These are phyloP conservation scores for Euclidia mi DNA, from an alignment of 2,888 invertebrate species.

Conservation along the genomic window DNA sequence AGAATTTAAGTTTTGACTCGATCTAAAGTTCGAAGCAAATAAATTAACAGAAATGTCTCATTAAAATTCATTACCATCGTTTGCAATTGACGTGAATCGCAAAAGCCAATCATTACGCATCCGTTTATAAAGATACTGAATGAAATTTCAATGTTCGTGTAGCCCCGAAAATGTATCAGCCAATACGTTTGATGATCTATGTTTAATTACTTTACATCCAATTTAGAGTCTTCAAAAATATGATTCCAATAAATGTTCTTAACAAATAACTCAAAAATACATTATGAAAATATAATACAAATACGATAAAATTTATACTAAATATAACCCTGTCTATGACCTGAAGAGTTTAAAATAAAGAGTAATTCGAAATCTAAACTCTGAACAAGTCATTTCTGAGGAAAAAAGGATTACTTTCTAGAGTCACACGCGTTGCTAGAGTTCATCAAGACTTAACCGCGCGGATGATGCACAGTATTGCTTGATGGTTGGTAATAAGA, in stretches of 20 bases:
- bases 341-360: constrained; percentile 87
- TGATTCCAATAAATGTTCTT: constrained; percentile 88
- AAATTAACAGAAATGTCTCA: constrained; percentile 41
- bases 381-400: constrained; percentile 84
- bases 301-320: constrained; percentile 90
- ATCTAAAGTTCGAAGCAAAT: constrained; percentile 61
- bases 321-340: constrained; percentile 90
- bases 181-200: constrained; percentile 80
- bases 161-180: constrained; percentile 65
- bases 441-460: constrained; percentile 27
- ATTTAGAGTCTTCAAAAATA: constrained; percentile 89
- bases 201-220: constrained; percentile 79
- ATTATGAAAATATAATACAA: constrained; percentile 90
- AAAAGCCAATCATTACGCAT: constrained; percentile 53
- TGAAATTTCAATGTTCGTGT: constrained; percentile 51
- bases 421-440: constrained; percentile 41
- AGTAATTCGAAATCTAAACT: constrained; percentile 80
- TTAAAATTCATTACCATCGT: constrained; percentile 45
- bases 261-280: constrained; percentile 90
- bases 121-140: constrained; percentile 49
- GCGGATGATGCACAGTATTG: constrained; percentile 1
- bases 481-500: constrained; percentile 9
- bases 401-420: constrained; percentile 55
- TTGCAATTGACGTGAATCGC: constrained; percentile 46
- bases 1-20: constrained; percentile 68